phyloP scores from a whole-genome alignment of 2,888 invertebrate species.

The Leptinotarsa tumamoca region DNA sequence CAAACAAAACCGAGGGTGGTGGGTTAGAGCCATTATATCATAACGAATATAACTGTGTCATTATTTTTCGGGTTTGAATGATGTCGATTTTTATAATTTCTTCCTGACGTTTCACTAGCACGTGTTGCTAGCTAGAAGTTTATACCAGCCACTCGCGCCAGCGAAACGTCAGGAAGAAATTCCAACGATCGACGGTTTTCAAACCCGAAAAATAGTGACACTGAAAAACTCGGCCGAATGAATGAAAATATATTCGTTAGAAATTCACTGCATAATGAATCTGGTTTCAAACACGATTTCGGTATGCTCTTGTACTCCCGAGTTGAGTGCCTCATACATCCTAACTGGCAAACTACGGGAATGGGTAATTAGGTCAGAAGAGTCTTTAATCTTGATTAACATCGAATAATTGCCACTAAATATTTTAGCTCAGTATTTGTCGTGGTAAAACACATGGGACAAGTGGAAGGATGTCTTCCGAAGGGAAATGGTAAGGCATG shows the following conservation, averaged over 20 bases:
- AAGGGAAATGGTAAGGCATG: conserved; percentile 7
- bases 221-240: too few species aligned
- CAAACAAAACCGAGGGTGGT: too few species aligned
- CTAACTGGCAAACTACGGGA: conserved; percentile 28
- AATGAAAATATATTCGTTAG: not conserved
- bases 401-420: conserved; percentile 44
- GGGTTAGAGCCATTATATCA: too few species aligned
- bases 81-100: too few species aligned
- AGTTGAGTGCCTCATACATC: conserved; percentile 23
- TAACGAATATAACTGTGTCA: too few species aligned
- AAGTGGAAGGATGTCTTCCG: conserved; percentile 36
- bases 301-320: conserved; percentile 1
- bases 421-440: conserved; percentile 54
- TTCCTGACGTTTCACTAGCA: too few species aligned
- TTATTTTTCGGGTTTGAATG: too few species aligned
- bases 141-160: too few species aligned
- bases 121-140: too few species aligned
- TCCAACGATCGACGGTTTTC: too few species aligned
- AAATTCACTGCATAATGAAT: not conserved
- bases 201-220: too few species aligned
- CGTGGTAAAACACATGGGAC: conserved; percentile 45
- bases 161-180: too few species aligned
- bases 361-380: conserved; percentile 33
- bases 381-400: conserved; percentile 44
- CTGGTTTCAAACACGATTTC: not conserved